Evolutionary conservation across 2,113 vertebrate genomes (phyloP), one percentile per base, ranked within the genome.

Genomic region (Chloropsis cyanopogon): DNA sequence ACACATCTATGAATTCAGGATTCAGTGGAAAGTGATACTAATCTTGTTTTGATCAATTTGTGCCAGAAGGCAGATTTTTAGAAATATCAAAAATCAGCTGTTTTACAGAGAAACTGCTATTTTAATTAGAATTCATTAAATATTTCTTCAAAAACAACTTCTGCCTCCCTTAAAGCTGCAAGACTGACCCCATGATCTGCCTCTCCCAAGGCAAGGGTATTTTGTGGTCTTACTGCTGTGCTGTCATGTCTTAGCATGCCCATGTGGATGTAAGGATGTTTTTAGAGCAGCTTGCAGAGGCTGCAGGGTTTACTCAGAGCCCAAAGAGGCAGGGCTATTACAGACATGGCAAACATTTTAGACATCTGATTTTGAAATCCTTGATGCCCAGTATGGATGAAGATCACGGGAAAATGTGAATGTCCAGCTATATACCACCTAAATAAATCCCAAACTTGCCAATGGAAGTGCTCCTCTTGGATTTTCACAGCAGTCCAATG

Each of bases 341-440:
- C 47, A 93, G 82, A 70, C 47, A 92, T 1, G 65, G 91, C 86
- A 96, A 96, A 85, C 70, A 95, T 90, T 93, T 92, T 61, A 94
- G 65, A 90, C 37, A 88, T 93, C 47, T 20, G n/a, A 90, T 82
- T 88, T 52, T 41, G 46, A 96, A 88, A 88, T 44, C 64, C 60
- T 81, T 47, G 12, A 54, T 71, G 70, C 25, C 52, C 52, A 37
- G 35, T 21, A 35, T 22, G 22, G 7, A 39, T 9, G 33, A 80
- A 63, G 63, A 92, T 20, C 4, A 26, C 35, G 44, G 26, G 44
- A 81, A 93, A 90, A 93, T 12, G 19, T 14, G 10, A 52, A 77
- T 12, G 12, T 21, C 28, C 44, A 68, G 54, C 71, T 86, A 35
- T 29, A 3, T 20, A 84, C 18, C 29, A 59, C 46, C 20, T n/a